Percentiles rank a stretch among this genome's conserved stretches.
Evolutionary conservation across 2,888 invertebrate species (phyloP).

Genomic region (Phyto melanocephala): DNA sequence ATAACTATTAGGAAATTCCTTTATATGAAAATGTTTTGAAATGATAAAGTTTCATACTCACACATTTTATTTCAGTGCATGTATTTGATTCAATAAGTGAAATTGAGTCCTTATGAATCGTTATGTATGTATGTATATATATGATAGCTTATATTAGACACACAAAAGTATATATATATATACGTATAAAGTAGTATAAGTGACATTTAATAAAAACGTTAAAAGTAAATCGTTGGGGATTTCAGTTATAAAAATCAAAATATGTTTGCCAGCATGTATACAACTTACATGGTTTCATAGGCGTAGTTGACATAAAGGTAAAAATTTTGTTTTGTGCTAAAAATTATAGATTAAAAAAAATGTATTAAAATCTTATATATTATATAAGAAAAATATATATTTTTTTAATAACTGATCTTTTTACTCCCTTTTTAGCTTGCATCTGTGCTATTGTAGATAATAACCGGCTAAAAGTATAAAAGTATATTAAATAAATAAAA

Average conservation of each 20-base stretch:
- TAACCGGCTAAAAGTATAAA: conserved; percentile 31
- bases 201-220: conserved; percentile 36
- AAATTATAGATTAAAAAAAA: no score
- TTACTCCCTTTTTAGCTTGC: no score
- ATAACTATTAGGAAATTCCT: background rate
- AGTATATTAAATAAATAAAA: conserved; percentile 40
- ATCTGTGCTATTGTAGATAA: background rate
- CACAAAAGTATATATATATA: no score
- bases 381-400: no score
- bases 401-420: no score
- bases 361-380: no score
- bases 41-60: background rate
- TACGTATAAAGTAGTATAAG: background rate
- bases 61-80: background rate
- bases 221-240: conserved; percentile 46
- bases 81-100: conserved; percentile 13
- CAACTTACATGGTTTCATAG: no score
- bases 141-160: background rate
- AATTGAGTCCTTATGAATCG: background rate
- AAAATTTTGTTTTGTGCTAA: no score
- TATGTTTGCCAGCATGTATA: no score
- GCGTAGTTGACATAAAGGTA: no score
- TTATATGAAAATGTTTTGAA: conserved; percentile 17
- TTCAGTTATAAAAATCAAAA: conserved; percentile 43
- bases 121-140: background rate